Percentiles rank a stretch among this genome's conserved stretches.
phyloP scores from a whole-genome alignment of 23 tunicate genomes.

The Halocynthia aurantium region DNA sequence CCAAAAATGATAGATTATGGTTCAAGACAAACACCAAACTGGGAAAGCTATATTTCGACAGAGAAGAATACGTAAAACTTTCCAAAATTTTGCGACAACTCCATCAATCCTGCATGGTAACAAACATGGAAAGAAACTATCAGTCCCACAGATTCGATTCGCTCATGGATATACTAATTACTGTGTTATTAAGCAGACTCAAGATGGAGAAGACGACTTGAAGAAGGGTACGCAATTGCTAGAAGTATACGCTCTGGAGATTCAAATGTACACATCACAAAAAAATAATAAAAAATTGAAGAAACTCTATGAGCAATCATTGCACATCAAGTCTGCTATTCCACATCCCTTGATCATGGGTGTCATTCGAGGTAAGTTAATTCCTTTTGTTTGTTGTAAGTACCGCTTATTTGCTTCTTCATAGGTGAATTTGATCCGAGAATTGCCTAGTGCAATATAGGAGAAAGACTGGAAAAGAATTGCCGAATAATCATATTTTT shows the following conservation, averaged over 20 bases:
- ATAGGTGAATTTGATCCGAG: background rate
- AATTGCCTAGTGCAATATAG: background rate
- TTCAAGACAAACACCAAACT: conserved; percentile 96
- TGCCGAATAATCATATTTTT: too few relatives aligned
- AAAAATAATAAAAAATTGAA: conserved; percentile 91
- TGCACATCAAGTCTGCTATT: conserved; percentile 85
- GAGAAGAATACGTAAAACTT: conserved; percentile 66
- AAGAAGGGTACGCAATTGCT: conserved; percentile 95
- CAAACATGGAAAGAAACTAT: background rate
- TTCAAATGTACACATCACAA: conserved; percentile 93
- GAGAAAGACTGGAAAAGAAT: too few relatives aligned
- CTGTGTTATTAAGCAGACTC: conserved; percentile 30
- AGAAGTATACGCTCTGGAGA: conserved; percentile 87
- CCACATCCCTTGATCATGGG: conserved; percentile 99
- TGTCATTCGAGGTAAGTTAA: conserved; percentile 64
- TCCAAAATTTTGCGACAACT: conserved; percentile 67
- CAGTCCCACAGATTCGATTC: background rate
- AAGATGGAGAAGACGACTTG: conserved; percentile 88
- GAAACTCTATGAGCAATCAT: conserved; percentile 78
- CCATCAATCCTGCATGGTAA: conserved; percentile 67
- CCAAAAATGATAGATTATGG: conserved; percentile 94
- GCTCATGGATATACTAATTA: background rate
- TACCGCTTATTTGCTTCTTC: background rate
- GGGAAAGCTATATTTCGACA: conserved; percentile 79
- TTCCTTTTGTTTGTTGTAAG: background rate